A percentile compares a stretch with the other conserved stretches of the same genome.
Evolutionary conservation across 2,113 vertebrate species (phyloP).

Genomic region (Pomatorhinus ruficollis): DNA sequence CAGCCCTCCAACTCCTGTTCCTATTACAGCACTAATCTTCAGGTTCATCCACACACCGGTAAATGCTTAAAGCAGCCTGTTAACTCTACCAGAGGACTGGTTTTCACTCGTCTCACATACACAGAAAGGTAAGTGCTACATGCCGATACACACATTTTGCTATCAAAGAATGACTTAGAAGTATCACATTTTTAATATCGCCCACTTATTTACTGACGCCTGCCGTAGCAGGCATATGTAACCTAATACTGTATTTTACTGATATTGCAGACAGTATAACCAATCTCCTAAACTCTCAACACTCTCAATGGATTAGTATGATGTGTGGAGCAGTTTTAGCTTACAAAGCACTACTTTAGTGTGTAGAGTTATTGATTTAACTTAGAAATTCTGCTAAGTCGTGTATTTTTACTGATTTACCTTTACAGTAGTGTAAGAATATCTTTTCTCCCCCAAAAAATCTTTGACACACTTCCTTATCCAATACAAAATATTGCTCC

Average conservation of each 20-base stretch:
- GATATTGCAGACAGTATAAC: constrained; percentile 56
- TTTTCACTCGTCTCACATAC: constrained; percentile 23
- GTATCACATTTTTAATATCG: constrained; percentile 43
- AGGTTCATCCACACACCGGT: not conserved
- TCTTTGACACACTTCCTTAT: constrained; percentile 43
- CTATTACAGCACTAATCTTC: not conserved
- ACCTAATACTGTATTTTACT: constrained; percentile 59
- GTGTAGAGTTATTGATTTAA: constrained; percentile 64
- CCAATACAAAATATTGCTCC: constrained; percentile 11
- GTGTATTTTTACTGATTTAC: constrained; percentile 60
- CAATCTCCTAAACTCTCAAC: constrained; percentile 52
- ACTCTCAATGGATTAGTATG: constrained; percentile 59
- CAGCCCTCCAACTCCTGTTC: constrained; percentile 18
- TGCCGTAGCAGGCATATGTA: constrained; percentile 36
- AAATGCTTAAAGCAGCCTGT: not conserved
- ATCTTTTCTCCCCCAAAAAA: constrained; percentile 19
- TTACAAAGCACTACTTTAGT: constrained; percentile 64
- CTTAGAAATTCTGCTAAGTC: constrained; percentile 63
- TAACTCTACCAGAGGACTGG: not conserved
- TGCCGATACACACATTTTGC: not conserved
- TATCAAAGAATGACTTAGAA: constrained; percentile 8
- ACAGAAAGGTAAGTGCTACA: constrained; percentile 11
- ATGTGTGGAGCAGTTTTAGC: constrained; percentile 58
- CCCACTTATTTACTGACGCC: not conserved
- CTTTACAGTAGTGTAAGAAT: constrained; percentile 27